These are phyloP conservation scores for Galeopsomyia nigrocyanea DNA, from an alignment of 2,888 invertebrate species.

Conservation along the genomic window DNA sequence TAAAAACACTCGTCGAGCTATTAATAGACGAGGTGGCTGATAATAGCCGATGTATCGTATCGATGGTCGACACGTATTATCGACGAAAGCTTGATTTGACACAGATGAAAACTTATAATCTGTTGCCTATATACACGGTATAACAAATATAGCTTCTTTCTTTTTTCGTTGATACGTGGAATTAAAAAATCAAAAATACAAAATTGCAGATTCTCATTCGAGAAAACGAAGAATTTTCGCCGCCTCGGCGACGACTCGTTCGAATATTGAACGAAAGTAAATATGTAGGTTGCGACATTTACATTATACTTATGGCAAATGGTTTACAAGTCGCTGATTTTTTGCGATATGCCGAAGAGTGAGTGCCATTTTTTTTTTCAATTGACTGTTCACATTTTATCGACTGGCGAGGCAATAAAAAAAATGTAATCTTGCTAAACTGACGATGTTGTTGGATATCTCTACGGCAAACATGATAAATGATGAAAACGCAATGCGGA, in stretches of 20 bases:
- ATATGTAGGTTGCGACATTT: constrained; percentile 78
- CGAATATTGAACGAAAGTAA: constrained; percentile 63
- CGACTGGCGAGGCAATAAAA: too few species aligned
- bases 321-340: constrained; percentile 78
- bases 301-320: constrained; percentile 80
- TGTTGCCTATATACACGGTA: constrained; percentile 55
- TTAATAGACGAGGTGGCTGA: constrained; percentile 58
- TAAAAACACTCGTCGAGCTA: constrained; percentile 54
- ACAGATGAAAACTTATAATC: constrained; percentile 41
- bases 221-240: constrained; percentile 60
- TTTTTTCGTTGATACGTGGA: too few species aligned
- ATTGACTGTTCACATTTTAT: too few species aligned
- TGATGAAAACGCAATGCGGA: too few species aligned
- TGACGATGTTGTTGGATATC: too few species aligned
- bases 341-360: constrained; percentile 80
- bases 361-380: constrained; percentile 41
- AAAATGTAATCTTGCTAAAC: too few species aligned
- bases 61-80: constrained; percentile 60
- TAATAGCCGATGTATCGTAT: constrained; percentile 58
- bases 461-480: too few species aligned
- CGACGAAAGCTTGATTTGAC: constrained; percentile 52
- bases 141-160: too few species aligned
- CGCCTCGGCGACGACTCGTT: constrained; percentile 52
- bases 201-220: constrained; percentile 56
- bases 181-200: not conserved